Evolutionary conservation across 2,797 vertebrate species (phyloP).

Genomic region (Malacoctenus gilli): DNA sequence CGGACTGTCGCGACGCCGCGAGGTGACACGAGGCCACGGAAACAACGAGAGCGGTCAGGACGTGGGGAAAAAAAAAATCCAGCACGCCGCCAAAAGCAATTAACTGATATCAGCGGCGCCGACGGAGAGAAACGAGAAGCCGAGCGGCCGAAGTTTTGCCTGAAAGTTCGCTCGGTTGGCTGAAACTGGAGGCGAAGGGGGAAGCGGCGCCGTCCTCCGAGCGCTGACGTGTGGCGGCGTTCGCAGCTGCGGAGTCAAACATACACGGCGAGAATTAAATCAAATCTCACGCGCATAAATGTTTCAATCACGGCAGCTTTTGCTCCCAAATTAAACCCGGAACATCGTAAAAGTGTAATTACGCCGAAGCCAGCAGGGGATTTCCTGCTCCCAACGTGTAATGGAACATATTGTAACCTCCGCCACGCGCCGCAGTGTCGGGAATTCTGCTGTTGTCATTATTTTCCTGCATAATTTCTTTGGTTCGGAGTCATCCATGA

Average conservation of each 20-base stretch:
- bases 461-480: constrained; percentile 49
- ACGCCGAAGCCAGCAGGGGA: constrained; percentile 27
- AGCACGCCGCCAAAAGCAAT: too few species aligned
- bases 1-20: too few species aligned
- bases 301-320: constrained; percentile 1
- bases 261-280: constrained; percentile 16
- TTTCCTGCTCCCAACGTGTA: constrained; percentile 27
- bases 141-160: too few species aligned
- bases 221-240: neutral
- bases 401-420: constrained; percentile 37
- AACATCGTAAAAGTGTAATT: constrained; percentile 50
- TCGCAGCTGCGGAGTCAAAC: neutral
- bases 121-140: too few species aligned
- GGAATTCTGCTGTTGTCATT: constrained; percentile 42
- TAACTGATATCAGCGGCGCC: too few species aligned
- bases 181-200: too few species aligned
- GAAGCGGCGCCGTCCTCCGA: neutral
- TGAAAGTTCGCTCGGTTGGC: too few species aligned
- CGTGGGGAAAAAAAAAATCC: too few species aligned
- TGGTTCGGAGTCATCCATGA: constrained; percentile 27
- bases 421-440: constrained; percentile 33
- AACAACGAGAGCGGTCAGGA: too few species aligned
- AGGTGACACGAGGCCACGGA: too few species aligned
- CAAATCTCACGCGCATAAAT: constrained; percentile 7
- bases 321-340: neutral